Percentiles rank a stretch among this genome's conserved stretches.
These are phyloP conservation scores for Drosophila cognata DNA, from an alignment of 2,888 invertebrate genomes.

Conservation along the genomic window DNA sequence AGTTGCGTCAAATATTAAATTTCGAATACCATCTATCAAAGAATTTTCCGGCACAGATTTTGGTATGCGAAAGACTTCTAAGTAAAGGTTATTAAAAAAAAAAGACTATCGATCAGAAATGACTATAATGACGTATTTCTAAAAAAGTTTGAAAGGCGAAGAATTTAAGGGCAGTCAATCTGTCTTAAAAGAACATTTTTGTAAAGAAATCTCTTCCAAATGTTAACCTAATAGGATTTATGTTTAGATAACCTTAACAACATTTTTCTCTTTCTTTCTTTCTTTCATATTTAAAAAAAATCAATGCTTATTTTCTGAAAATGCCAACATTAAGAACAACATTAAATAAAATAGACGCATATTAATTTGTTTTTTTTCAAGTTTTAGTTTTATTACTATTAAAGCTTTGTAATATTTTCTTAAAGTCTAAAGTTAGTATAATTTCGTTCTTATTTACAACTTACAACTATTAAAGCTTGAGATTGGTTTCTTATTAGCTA, in stretches of 20 bases:
- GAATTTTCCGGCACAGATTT: neutral
- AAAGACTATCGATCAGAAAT: neutral
- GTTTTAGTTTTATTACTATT: slow-evolving; percentile 57
- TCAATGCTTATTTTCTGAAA: neutral
- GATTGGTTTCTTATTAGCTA: slow-evolving; percentile 26
- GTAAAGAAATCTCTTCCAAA: neutral
- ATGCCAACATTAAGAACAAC: neutral
- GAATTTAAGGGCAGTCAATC: neutral
- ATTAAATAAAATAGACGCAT: neutral
- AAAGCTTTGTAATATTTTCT: slow-evolving; percentile 48
- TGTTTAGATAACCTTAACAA: neutral
- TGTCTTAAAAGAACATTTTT: neutral
- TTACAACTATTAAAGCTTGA: slow-evolving; percentile 54
- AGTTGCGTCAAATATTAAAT: slow-evolving; percentile 11
- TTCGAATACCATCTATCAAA: neutral
- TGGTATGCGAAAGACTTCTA: too few relatives aligned
- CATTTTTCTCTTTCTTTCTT: neutral
- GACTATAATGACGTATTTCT: neutral
- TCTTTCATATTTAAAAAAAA: neutral
- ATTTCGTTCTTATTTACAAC: slow-evolving; percentile 5
- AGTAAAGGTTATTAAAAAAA: too few relatives aligned
- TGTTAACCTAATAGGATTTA: neutral
- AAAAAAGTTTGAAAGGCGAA: neutral
- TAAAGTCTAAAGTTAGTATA: slow-evolving; percentile 39
- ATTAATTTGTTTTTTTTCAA: slow-evolving; percentile 14